Evolutionary conservation across 2,113 vertebrate genomes (phyloP).

Genomic region (Tachysurus vachellii): DNA sequence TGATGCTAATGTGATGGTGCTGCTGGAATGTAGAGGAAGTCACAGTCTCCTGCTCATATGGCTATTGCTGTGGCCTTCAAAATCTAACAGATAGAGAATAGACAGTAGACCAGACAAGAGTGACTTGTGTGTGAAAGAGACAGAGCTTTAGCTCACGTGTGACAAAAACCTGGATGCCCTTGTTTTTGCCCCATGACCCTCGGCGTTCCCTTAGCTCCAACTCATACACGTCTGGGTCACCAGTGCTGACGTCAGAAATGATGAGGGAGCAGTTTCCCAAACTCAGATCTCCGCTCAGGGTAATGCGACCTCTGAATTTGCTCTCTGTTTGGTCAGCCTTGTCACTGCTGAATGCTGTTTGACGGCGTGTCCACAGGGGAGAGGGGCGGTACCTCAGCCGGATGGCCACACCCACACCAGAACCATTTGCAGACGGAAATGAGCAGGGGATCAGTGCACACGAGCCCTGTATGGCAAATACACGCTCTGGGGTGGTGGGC

Average conservation of each 20-base stretch:
- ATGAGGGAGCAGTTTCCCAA: conserved; percentile 75
- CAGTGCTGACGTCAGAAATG: conserved; percentile 58
- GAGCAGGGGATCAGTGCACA: conserved; percentile 78
- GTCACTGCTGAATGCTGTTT: conserved; percentile 65
- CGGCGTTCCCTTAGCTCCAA: conserved; percentile 62
- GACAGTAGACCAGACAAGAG: neutral
- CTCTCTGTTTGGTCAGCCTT: neutral
- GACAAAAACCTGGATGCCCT: conserved; percentile 56
- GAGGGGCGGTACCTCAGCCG: conserved; percentile 50
- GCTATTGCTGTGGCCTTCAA: neutral
- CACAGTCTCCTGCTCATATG: too few species aligned
- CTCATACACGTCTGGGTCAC: conserved; percentile 63
- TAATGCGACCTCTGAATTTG: conserved; percentile 32
- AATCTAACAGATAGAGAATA: neutral
- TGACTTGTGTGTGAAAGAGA: neutral
- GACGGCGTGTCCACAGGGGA: conserved; percentile 34
- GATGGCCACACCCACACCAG: conserved; percentile 55
- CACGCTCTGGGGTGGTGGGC: conserved; percentile 59
- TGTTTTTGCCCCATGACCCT: conserved; percentile 61
- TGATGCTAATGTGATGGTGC: neutral
- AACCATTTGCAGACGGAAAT: conserved; percentile 50
- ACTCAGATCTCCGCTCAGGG: conserved; percentile 59
- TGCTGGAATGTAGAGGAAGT: neutral
- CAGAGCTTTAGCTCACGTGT: conserved; percentile 58
- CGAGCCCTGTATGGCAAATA: conserved; percentile 68